A percentile compares a stretch with the other conserved stretches of the same genome.
Conservation (phyloP, 2,888 invertebrate species). For the Eupeodes luniger region DNA sequence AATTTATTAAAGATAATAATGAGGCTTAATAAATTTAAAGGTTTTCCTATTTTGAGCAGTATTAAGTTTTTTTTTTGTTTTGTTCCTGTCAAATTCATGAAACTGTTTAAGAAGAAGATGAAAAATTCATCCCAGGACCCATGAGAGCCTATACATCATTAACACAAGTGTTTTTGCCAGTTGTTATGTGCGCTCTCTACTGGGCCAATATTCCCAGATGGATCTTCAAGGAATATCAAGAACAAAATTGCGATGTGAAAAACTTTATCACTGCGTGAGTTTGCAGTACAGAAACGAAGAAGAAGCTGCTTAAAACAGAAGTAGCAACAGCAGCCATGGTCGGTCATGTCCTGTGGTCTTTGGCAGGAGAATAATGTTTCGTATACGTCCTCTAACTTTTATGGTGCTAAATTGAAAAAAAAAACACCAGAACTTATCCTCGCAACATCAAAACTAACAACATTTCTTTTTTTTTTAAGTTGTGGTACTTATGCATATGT, state of each 20-base stretch:
- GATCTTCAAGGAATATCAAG: conserved; percentile 7
- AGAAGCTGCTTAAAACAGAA: background rate
- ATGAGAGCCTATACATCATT: conserved; percentile 7
- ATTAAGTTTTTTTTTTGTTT: background rate
- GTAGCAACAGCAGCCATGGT: background rate
- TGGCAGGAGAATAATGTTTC: background rate
- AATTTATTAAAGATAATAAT: conserved; percentile 11
- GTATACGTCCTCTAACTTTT: background rate
- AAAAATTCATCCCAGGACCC: conserved; percentile 6
- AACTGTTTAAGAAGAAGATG: background rate
- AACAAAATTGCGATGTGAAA: conserved; percentile 9
- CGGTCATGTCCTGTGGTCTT: conserved; percentile 17
- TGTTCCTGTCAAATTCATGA: conserved; percentile 23
- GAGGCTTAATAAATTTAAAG: conserved; percentile 2
- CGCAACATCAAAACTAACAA: conserved; percentile 36
- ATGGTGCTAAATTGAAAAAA: conserved; percentile 20
- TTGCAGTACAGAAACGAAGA: background rate
- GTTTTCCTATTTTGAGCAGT: conserved; percentile 2
- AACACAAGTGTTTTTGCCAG: conserved; percentile 29
- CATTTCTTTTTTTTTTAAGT: conserved; percentile 1
- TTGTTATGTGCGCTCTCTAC: background rate
- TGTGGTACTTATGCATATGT: background rate
- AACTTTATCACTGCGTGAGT: conserved; percentile 33
- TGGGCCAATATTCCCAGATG: conserved; percentile 23
- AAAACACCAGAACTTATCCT: background rate